Evolutionary conservation across 2,797 vertebrate genomes (phyloP).

Genomic region (Galago senegalensis): DNA sequence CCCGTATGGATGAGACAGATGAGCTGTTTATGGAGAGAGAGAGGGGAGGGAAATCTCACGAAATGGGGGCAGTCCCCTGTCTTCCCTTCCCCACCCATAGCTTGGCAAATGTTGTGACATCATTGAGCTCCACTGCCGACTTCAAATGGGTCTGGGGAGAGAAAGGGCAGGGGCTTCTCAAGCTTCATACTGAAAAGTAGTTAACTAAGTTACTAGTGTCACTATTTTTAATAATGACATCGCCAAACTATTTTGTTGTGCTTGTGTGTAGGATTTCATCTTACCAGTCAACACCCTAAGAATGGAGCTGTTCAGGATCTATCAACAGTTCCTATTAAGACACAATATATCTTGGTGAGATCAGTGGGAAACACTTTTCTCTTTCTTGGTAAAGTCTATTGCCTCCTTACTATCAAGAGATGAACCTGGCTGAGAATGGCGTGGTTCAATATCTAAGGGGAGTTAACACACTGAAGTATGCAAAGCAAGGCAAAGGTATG

Average conservation of each 20-base stretch:
- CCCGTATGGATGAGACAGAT: conserved; percentile 91
- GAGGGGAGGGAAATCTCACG: conserved; percentile 88
- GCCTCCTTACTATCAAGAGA: conserved; percentile 86
- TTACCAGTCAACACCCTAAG: conserved; percentile 91
- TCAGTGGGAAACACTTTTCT: conserved; percentile 90
- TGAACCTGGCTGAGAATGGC: conserved; percentile 88
- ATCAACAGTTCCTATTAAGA: conserved; percentile 92
- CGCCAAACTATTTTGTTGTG: conserved; percentile 95
- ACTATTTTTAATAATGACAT: conserved; percentile 93
- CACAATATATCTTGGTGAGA: conserved; percentile 90
- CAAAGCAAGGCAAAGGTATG: conserved; percentile 89
- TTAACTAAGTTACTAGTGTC: conserved; percentile 92
- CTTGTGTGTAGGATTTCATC: conserved; percentile 92
- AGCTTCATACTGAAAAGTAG: conserved; percentile 90
- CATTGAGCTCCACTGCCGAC: conserved; percentile 90
- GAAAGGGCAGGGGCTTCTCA: conserved; percentile 91
- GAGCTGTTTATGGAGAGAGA: conserved; percentile 90
- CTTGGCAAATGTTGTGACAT: conserved; percentile 92
- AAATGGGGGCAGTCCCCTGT: conserved; percentile 88
- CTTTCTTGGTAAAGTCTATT: conserved; percentile 90
- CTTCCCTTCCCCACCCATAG: conserved; percentile 90
- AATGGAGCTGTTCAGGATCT: conserved; percentile 90
- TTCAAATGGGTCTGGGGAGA: conserved; percentile 91
- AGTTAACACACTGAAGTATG: conserved; percentile 88
- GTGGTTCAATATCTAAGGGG: conserved; percentile 87